Evolutionary conservation across 2,797 vertebrate genomes (phyloP), one percentile per base, ranked within the genome.

Genomic region (Parauchenoglanis ngamensis): DNA sequence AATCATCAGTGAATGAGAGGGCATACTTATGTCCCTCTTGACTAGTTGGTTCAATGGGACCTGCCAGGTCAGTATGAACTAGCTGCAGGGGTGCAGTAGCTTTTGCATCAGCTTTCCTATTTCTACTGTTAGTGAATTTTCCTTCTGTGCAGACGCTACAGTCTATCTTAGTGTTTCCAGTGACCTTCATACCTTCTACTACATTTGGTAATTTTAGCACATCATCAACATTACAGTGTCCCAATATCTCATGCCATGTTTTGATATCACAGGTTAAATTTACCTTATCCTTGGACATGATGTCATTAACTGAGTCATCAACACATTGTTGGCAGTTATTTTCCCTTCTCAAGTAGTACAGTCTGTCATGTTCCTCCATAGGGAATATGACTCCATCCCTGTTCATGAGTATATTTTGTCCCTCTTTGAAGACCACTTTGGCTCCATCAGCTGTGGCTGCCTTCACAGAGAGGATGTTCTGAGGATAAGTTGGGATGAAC

Each of bases 161-260:
- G 7, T 88, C 78, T 25, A 87, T 2, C 12, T 86, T 77, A 1
- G 83, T 44, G 10, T 87, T 82, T 1, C 89, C 73, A 11, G 7
- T 76, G 46, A 76, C 52, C 12, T 76, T 23, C 73, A 76, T 49
- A 49, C 40, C 40, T 1, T 76, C 73, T 23, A 76, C 44, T 23
- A 76, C 44, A 2, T n/a, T n/a, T 10, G 40, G 73, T 52, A 85
- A 59, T 59, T 88, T 90, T 3, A 85, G 63, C 23, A 91, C 3
- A 46, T 46, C 85, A 87, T 91, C 83, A 35, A 85, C 15, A 54
- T 90, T 90, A 52, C 89, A 89, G 21, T 89, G 89, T 52, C 87
- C 85, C 52, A 90, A 25, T 10, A 87, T 87, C 44, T 91, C 46
- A 82, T 90, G 86, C 84, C 89, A 87, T 57, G 84, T 89, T 84